Percentiles rank a stretch among this genome's conserved stretches.
Conservation (phyloP, 2,888 invertebrate species). For the Caenorhabditis sp. region DNA sequence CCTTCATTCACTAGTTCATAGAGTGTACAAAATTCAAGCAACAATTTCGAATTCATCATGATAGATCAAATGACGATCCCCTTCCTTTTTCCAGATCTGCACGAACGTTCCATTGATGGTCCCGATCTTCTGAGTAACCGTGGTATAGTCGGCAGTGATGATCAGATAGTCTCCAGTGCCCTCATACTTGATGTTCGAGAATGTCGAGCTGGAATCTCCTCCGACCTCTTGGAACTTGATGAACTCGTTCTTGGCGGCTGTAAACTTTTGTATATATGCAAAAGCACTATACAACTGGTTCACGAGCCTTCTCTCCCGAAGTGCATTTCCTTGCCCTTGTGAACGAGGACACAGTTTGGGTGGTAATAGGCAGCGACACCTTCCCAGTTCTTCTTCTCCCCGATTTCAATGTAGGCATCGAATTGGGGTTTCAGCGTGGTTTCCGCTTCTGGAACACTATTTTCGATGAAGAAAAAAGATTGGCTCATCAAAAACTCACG, state of each 20-base stretch:
- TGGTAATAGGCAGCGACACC: conserved; percentile 42
- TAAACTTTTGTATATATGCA: background rate
- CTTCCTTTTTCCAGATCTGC: conserved; percentile 66
- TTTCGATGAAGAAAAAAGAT: too few species aligned
- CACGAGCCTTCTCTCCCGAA: conserved; percentile 18
- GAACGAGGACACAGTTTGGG: conserved; percentile 31
- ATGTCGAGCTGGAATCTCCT: conserved; percentile 21
- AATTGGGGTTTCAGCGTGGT: conserved; percentile 18
- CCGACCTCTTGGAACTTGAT: conserved; percentile 26
- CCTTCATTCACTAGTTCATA: too few species aligned
- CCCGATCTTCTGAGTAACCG: conserved; percentile 52
- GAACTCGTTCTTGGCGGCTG: conserved; percentile 19
- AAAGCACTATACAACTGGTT: background rate
- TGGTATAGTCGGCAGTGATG: conserved; percentile 38
- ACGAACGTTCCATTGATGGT: conserved; percentile 56
- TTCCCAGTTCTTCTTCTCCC: conserved; percentile 7
- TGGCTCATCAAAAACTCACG: too few species aligned
- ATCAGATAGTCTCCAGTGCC: conserved; percentile 50
- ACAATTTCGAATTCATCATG: conserved; percentile 63
- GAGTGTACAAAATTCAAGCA: conserved; percentile 10
- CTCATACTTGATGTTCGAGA: conserved; percentile 29
- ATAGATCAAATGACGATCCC: conserved; percentile 51
- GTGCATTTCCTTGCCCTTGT: conserved; percentile 12
- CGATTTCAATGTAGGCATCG: background rate
- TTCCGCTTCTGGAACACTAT: conserved; percentile 26